A percentile compares a stretch with the other conserved stretches of the same genome.
Evolutionary conservation across 2,113 vertebrate genomes (phyloP).

Genomic region (Strigops habroptila): DNA sequence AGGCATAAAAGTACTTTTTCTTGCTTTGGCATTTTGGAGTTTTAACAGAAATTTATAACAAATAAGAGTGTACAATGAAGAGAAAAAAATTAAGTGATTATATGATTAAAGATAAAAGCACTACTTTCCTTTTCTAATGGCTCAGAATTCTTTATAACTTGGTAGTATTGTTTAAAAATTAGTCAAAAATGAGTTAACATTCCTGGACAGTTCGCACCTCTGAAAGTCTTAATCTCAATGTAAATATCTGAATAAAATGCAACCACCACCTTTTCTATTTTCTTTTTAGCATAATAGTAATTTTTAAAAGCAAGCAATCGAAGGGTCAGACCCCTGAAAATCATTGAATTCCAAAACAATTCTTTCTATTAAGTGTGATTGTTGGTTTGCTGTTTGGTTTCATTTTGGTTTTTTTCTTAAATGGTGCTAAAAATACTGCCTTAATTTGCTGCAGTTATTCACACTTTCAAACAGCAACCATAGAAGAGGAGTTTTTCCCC

Average conservation of each 20-base stretch:
- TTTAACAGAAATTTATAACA: background rate
- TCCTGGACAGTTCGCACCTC: background rate
- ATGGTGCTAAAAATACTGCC: background rate
- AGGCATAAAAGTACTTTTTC: background rate
- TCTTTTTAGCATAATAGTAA: background rate
- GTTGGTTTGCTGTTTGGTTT: background rate
- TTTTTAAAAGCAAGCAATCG: background rate
- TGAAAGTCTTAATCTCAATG: background rate
- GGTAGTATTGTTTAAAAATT: background rate
- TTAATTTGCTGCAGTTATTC: background rate
- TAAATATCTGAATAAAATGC: background rate
- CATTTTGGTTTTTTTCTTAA: background rate
- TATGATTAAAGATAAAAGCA: background rate
- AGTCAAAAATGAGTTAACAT: background rate
- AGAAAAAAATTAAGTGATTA: background rate
- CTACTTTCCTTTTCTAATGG: background rate
- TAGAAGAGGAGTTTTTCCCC: background rate
- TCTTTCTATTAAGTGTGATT: background rate
- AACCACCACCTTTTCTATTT: background rate
- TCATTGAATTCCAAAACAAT: background rate
- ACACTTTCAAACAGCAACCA: background rate
- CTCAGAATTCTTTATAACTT: accelerated
- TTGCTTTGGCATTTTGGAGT: background rate
- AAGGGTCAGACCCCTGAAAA: background rate
- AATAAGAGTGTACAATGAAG: background rate